Evolutionary conservation across 2,888 invertebrate genomes (phyloP), one percentile per base, ranked within the genome.

Genomic region (Lasioglossum vierecki): DNA sequence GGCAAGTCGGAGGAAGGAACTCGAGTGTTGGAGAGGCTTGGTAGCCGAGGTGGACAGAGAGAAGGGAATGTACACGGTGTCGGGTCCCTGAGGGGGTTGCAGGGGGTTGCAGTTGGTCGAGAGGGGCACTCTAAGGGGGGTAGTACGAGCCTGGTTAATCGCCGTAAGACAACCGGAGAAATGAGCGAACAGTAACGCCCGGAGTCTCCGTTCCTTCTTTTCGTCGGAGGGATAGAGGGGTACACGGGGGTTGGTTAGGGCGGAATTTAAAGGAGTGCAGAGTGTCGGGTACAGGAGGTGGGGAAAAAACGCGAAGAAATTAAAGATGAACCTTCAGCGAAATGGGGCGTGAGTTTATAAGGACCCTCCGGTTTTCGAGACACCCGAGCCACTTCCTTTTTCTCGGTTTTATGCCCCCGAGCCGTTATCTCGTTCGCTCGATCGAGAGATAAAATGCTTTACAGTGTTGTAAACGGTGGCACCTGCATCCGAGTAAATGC

Each of bases 111-210:
- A 83, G 9, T 30, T n/a, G 78, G 84, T 80, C 80, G 86, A 87
- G 82, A 87, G 87, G 81, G 84, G 80, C 86, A 82, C 89, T 91
- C 83, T 74, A 80, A 79, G 53, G 83, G 86, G 85, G 88, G 88
- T 83, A 85, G 88, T 89, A 92, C 89, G 90, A 91, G 92, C 91
- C 93, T 93, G 95, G 95, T 94, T 95, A 95, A 95, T 95, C 95
- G 94, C 94, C 94, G 94, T 94, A 94, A 95, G 95, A 95, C 95
- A 95, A 95, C 94, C 93, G 92, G 94, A 94, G 94, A 95, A 95
- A 95, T 94, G 95, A 94, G 94, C 93, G 93, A 93, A 92, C 93
- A 92, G 93, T 91, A 91, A 91, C 91, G 92, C 92, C 89, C 82
- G 85, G 87, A 26, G 26, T 60, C 73, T 84, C 70, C 79, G 79